phyloP scores from a whole-genome alignment of 2,113 vertebrate genomes.

The Bubo blakistoni region DNA sequence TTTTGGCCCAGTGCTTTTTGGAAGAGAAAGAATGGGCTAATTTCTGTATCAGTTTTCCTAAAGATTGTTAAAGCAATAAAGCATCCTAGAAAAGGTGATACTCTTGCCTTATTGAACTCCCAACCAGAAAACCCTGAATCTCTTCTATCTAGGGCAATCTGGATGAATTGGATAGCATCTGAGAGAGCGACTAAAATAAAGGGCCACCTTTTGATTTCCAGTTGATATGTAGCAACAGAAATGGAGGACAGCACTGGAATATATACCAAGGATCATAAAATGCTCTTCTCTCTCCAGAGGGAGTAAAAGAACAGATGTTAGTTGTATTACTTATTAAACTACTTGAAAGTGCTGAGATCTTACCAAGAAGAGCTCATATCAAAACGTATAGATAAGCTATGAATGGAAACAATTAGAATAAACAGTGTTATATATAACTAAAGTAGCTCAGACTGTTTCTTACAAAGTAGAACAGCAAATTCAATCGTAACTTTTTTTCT shows the following conservation, averaged over 20 bases:
- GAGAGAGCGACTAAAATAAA: not conserved
- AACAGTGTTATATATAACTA: not conserved
- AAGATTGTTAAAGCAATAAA: not conserved
- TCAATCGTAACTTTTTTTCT: fast-evolving
- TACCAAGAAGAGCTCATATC: not conserved
- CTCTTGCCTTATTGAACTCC: not conserved
- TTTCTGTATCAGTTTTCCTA: not conserved
- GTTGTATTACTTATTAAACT: not conserved
- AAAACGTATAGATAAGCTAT: not conserved
- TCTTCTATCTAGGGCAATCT: not conserved
- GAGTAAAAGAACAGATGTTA: not conserved
- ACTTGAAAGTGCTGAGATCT: not conserved
- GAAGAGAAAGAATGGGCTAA: not conserved
- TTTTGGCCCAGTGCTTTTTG: not conserved
- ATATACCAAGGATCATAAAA: not conserved
- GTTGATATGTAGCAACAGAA: not conserved
- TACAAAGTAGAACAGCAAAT: not conserved
- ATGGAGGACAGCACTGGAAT: fast-evolving
- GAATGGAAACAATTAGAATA: not conserved
- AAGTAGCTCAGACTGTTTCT: not conserved
- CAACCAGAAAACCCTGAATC: not conserved
- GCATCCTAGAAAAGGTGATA: not conserved
- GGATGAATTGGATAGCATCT: not conserved
- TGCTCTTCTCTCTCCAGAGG: not conserved
- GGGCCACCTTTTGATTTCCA: not conserved